Base-by-base conservation (phyloP, 2,113 vertebrate species). In the Hiodon alosoides region DNA sequence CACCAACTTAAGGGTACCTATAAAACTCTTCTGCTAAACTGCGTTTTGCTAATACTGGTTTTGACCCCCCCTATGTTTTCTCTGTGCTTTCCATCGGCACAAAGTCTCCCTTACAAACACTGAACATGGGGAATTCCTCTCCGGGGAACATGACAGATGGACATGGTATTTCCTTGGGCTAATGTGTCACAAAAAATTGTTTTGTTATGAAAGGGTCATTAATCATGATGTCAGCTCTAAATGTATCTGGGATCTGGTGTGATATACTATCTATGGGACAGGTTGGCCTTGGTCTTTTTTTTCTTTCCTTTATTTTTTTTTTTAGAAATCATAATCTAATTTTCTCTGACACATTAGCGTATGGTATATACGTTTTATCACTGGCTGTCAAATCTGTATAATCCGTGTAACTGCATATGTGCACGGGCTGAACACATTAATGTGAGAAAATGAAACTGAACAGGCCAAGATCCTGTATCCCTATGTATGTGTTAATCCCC, bases 171-270 rank as follows among this genome's bases (percentile, higher is more conserved):
- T 89, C 88, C 86, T 86, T 87, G 74, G 89, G 86, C 91, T 95
- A 94, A 94, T 94, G 92, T 87, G 91, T 93, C 81, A 80, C 84
- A 81, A 87, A 92, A 94, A 93, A 92, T 91, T 90, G 87, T 84
- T 72, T 17, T 77, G 69, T 74, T 81, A 87, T 85, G 89, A 90
- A 85, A 89, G 79, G 71, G 91, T 91, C 94, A 96, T 97, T 94
- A 94, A 98, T 98, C 95, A 96, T 93, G 79, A 87, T 94, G 94
- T 94, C 96, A 95, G 91, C 88, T 88, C 84, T 92, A 93, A 96
- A 94, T 94, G 92, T 91, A 87, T 93, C 94, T 92, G 90, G 77
- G 89, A 91, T 94, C 87, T 90, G 85, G 86, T 83, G 90, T 88
- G 94, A 94, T 93, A 94, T 87, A 87, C 89, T 91, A 89, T 94